Percentiles rank a stretch among this genome's conserved stretches.
These are phyloP conservation scores for Phrixothrix hirtus DNA, from an alignment of 2,888 invertebrate genomes.

Conservation along the genomic window DNA sequence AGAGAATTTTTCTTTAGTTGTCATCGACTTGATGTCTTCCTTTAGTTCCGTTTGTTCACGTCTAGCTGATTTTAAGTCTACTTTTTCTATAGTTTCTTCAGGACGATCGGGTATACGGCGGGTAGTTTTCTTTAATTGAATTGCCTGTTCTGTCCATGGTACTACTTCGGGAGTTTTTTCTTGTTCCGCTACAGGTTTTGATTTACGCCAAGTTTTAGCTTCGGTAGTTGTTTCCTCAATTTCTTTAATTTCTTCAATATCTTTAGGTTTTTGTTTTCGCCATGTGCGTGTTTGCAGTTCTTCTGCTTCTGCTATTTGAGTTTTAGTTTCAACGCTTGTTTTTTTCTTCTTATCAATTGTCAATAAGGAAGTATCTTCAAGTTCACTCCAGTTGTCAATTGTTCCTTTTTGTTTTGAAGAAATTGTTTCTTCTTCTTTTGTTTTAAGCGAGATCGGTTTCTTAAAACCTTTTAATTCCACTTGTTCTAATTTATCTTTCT, in stretches of 20 bases:
- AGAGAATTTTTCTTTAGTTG: not conserved
- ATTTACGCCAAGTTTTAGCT: not conserved
- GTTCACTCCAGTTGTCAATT: conserved; percentile 18
- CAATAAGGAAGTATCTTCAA: conserved; percentile 28
- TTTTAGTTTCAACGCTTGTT: not conserved
- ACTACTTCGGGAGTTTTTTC: not conserved
- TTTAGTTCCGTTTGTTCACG: conserved; percentile 39
- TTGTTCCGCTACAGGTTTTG: not conserved
- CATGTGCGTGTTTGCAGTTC: not conserved
- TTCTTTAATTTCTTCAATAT: conserved; percentile 1
- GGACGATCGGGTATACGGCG: conserved; percentile 39
- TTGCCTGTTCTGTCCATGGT: conserved; percentile 66
- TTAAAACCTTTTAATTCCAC: conserved; percentile 55
- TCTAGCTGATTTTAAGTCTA: not conserved
- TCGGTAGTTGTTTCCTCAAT: not conserved
- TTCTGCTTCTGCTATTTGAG: not conserved
- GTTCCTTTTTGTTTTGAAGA: conserved; percentile 58
- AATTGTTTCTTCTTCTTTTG: conserved; percentile 58
- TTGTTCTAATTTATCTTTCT: conserved; percentile 52
- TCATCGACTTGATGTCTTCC: no score
- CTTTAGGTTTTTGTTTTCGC: not conserved
- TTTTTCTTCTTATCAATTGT: not conserved
- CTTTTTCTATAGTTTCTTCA: conserved; percentile 50
- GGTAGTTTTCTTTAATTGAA: conserved; percentile 58
- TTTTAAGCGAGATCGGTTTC: conserved; percentile 36